These are phyloP conservation scores for Philereme transversata DNA, from an alignment of 2,888 invertebrate genomes.

Conservation along the genomic window DNA sequence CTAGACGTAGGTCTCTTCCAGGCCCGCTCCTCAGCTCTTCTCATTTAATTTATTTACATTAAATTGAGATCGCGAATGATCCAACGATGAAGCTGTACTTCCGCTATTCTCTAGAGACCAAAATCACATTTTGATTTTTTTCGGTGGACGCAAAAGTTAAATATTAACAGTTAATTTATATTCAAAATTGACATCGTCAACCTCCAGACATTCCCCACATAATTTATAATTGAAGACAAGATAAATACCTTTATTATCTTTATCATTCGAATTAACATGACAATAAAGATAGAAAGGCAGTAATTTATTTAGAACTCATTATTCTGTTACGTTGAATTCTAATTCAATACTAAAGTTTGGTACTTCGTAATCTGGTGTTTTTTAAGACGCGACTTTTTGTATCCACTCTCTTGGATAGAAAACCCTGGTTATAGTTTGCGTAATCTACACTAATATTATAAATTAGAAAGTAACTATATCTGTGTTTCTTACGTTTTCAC, in stretches of 20 bases:
- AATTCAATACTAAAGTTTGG: constrained; percentile 25
- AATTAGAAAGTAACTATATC: too few species aligned
- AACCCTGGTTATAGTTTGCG: too few species aligned
- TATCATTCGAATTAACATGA: constrained; percentile 26
- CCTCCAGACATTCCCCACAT: constrained; percentile 11
- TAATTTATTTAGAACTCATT: constrained; percentile 30
- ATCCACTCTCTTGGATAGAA: too few species aligned
- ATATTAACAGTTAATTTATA: constrained; percentile 17
- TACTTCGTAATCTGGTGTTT: constrained; percentile 5
- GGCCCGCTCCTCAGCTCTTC: too few species aligned
- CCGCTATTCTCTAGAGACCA: too few species aligned
- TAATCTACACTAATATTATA: too few species aligned
- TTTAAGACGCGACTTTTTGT: constrained; percentile 12
- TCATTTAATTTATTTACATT: too few species aligned
- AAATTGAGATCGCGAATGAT: too few species aligned
- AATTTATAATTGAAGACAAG: not conserved
- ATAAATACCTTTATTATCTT: constrained; percentile 20
- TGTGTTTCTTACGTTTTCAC: too few species aligned
- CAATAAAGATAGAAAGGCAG: constrained; percentile 19
- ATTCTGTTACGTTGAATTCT: constrained; percentile 20
- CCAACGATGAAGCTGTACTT: too few species aligned
- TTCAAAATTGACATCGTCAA: constrained; percentile 18
- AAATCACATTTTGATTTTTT: too few species aligned
- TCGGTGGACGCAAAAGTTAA: not conserved
- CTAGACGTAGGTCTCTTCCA: too few species aligned